These are phyloP conservation scores for pig (Sus scrofa) DNA, from an alignment of 2,113 vertebrate genomes.

Conservation along the genomic window T2T-Sscrofa CM000820.6:130686501-130687000, in stretches of 20 bases:
- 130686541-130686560: not conserved
- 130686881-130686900: too few relatives aligned
- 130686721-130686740: not conserved
- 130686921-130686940: not conserved
- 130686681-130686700: not conserved
- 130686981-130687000: not conserved
- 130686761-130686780: not conserved
- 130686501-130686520: not conserved
- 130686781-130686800: not conserved
- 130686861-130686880: not conserved
- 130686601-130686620: not conserved
- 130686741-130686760: not conserved
- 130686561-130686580: not conserved
- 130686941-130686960: not conserved
- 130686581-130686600: not conserved
- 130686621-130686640: not conserved
- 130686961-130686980: not conserved
- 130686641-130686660: not conserved
- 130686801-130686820: not conserved
- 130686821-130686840: accelerated
- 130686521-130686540: not conserved
- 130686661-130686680: not conserved
- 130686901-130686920: not conserved
- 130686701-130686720: not conserved
- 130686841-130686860: accelerated